A percentile compares a stretch with the other conserved stretches of the same genome.
These are phyloP conservation scores for Drosophila kanekoi DNA, from an alignment of 2,888 invertebrate genomes.

Conservation along the genomic window DNA sequence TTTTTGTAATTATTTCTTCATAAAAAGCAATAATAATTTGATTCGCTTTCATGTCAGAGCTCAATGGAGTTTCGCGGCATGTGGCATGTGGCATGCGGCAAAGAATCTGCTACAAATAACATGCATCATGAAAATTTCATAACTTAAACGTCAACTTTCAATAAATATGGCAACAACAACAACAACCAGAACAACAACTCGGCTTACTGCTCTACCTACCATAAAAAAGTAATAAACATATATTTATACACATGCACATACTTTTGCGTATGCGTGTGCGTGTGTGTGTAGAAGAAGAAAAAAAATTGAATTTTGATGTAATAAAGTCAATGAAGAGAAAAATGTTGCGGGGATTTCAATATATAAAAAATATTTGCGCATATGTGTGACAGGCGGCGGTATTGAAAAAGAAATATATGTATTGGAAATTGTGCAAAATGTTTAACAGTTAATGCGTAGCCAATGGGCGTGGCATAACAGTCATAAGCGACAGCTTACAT, in stretches of 20 bases:
- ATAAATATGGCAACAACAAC: constrained; percentile 16
- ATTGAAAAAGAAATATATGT: background rate
- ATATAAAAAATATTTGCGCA: constrained; percentile 12
- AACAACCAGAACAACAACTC: background rate
- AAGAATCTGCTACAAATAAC: constrained; percentile 49
- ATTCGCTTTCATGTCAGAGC: constrained; percentile 39
- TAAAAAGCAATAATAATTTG: constrained; percentile 45
- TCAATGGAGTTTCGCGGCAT: constrained; percentile 9
- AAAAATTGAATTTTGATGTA: constrained; percentile 31
- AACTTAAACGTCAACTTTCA: constrained; percentile 54
- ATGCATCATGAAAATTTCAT: constrained; percentile 53
- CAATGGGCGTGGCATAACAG: background rate
- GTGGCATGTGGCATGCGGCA: constrained; percentile 33
- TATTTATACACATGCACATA: background rate
- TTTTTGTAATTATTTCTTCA: constrained; percentile 24
- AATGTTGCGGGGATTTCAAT: constrained; percentile 38
- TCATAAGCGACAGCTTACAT: background rate
- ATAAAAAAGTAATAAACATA: background rate
- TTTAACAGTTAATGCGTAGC: constrained; percentile 7
- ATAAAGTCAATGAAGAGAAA: constrained; percentile 40
- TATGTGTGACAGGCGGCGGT: background rate
- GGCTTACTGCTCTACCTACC: background rate
- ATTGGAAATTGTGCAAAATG: background rate
- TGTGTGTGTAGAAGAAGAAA: constrained; percentile 1
- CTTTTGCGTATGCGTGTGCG: constrained; percentile 10